Base-by-base conservation (phyloP, 2,888 invertebrate genomes). In the Pyrochroa serraticornis region DNA sequence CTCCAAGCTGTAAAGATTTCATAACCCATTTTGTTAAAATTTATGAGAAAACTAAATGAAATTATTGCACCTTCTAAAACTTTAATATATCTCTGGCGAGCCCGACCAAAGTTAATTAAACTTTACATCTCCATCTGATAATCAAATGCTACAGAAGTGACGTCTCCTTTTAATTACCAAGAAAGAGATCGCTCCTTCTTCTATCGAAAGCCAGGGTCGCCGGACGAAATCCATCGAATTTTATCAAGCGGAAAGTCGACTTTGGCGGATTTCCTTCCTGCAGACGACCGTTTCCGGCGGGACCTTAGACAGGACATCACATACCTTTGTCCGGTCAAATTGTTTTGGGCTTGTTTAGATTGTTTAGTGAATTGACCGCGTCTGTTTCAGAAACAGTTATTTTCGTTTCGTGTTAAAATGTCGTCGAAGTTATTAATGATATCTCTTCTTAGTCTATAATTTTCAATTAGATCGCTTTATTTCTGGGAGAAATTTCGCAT, bases 81-180 rank as follows among this genome's bases (percentile, higher is more conserved):
- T 65, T 59, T 45, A 41, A 48, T 51, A 65, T 68, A 60, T 64
- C 60, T 56, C 58, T 58, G 46, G 51, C 54, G 54, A 65, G 64
- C 57, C 49, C 58, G 60, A 58, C 60, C 58, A 55, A 59, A 64
- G 55, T 68, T 68, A 68, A 68, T 68, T 68, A 68, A 68, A 68
- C 64, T 68, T 66, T 61, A 51, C 62, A 53, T 55, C 56, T 68
- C 57, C 62, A 64, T 64, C 60, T 55, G 66, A 66, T 66, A 66
- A 58, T 60, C 49, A 54, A 38, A 52, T 55, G 65, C 53, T 54
- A 58, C 54, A 62, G 63, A 62, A 42, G 50, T 54, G 59, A 59
- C 59, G 34, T 46, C 36, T 14, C 59, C 45, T 50, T 54, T 58
- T 54, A 56, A 56, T 56, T 49, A 56, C 34, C 43, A 32, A 37